Evolutionary conservation across 2,888 invertebrate species (phyloP), one percentile per base, ranked within the genome.

Genomic region (Cerastis leucographa): DNA sequence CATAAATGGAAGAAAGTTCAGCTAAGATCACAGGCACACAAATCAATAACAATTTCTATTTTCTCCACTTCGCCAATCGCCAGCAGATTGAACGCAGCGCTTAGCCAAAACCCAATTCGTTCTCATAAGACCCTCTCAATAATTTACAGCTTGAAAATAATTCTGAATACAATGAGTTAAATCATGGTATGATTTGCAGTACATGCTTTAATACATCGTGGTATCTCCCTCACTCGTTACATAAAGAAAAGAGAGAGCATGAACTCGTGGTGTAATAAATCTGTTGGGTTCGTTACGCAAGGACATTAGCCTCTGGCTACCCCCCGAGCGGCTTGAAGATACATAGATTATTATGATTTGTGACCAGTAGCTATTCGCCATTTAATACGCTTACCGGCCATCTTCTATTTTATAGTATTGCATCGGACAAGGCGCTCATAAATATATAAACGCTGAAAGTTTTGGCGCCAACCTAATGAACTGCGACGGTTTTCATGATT

Each of bases 261-360:
- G 71, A 81, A 61, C 64, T 67, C 40, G 72, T 74, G 44, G 81
- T 77, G 85, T 78, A 85, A 91, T 93, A 93, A 93, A 93, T 93
- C 92, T 90, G 83, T 76, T 86, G 80, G 87, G 92, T 93, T 93
- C 92, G 92, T 92, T 93, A 93, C 89, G 90, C 85, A 89, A 88
- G 89, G 91, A 89, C 90, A 86, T 90, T 88, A 88, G 87, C 90
- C 87, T 80, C 77, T 76, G 89, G 89, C 87, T 87, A 89, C 88
- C 87, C 85, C 85, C 78, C 76, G 78, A 83, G 84, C 67, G 67
- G 83, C 85, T 83, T 83, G 86, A 88, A 90, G 90, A 89, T 90
- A 87, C 90, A 89, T 90, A 89, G 90, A 92, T 92, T 91, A 91
- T 87, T 87, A 91, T 93, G 92, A 94, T 93, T 94, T 92, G 92